phyloP scores from a whole-genome alignment of 2,113 vertebrate genomes.

The Gambusia holbrooki region DNA sequence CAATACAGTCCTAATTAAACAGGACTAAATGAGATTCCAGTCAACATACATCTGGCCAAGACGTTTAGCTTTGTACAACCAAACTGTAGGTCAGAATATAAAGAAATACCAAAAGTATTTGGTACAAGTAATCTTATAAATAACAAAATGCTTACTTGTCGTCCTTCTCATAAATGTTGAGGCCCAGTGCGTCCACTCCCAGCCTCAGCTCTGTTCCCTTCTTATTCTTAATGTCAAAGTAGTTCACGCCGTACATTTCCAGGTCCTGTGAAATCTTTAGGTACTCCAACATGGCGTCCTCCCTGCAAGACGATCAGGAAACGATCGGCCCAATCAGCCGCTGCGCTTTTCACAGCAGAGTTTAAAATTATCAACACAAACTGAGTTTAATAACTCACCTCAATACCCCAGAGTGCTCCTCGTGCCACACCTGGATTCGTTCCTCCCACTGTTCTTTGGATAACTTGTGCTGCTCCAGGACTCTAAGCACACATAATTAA shows the following conservation, averaged over 20 bases:
- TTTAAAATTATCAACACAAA: not conserved
- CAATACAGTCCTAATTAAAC: too few relatives aligned
- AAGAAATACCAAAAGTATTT: constrained; percentile 1
- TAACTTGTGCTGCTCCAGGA: constrained; percentile 96
- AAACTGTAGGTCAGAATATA: not conserved
- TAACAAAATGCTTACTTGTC: constrained; percentile 87
- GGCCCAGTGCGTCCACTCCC: constrained; percentile 93
- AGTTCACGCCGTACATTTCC: constrained; percentile 99
- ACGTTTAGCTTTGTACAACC: constrained; percentile 33
- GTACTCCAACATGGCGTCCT: constrained; percentile 94
- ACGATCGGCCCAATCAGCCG: not conserved
- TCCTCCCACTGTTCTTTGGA: constrained; percentile 97
- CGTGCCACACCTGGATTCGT: constrained; percentile 96
- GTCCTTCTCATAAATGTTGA: constrained; percentile 96
- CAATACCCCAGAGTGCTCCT: constrained; percentile 92
- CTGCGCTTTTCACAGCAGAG: not conserved
- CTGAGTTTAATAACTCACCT: constrained; percentile 82
- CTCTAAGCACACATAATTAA: constrained; percentile 72
- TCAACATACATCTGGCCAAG: not conserved
- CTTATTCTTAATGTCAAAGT: constrained; percentile 99
- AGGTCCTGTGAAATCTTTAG: constrained; percentile 97
- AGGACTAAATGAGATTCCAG: too few relatives aligned
- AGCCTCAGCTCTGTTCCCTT: constrained; percentile 96
- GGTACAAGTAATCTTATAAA: not conserved
- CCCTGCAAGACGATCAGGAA: constrained; percentile 73